A percentile compares a stretch with the other conserved stretches of the same genome.
These are phyloP conservation scores for Aelia acuminata DNA, from an alignment of 2,888 invertebrate species.

Conservation along the genomic window DNA sequence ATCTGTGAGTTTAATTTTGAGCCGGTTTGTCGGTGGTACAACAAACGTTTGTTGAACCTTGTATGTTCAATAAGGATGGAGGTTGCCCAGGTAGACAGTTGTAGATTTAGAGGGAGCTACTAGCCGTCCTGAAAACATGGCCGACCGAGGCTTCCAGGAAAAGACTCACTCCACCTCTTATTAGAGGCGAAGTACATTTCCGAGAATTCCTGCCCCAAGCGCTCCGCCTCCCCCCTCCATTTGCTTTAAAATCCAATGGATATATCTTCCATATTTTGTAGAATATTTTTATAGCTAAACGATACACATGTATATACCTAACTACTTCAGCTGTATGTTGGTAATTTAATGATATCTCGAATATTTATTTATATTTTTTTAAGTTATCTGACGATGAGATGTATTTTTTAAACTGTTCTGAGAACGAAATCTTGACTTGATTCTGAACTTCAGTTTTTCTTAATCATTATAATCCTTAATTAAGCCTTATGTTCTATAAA, in stretches of 20 bases:
- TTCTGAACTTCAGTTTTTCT: too few species aligned
- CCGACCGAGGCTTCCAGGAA: conserved; percentile 44
- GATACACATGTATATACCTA: not conserved
- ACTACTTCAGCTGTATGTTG: not conserved
- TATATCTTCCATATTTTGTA: conserved; percentile 6
- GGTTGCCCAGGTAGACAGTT: conserved; percentile 46
- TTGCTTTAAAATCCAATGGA: conserved; percentile 16
- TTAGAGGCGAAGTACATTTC: conserved; percentile 56
- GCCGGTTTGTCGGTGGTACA: not conserved
- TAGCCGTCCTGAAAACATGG: conserved; percentile 47
- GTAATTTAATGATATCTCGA: not conserved
- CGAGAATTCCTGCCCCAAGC: conserved; percentile 51
- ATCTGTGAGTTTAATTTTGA: not conserved
- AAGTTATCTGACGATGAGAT: too few species aligned
- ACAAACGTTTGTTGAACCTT: not conserved
- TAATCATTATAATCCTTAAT: too few species aligned
- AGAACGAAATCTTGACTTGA: too few species aligned
- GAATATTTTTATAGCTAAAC: not conserved
- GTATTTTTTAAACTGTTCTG: too few species aligned
- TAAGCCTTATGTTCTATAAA: too few species aligned
- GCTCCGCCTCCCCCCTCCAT: conserved; percentile 17
- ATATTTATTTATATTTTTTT: not conserved
- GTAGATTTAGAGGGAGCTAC: conserved; percentile 53
- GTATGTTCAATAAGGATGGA: conserved; percentile 31
- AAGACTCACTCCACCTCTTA: conserved; percentile 55